Percentiles rank a stretch among this genome's conserved stretches.
These are phyloP conservation scores for Strigamia crassipes DNA, from an alignment of 2,888 invertebrate species.

Conservation along the genomic window DNA sequence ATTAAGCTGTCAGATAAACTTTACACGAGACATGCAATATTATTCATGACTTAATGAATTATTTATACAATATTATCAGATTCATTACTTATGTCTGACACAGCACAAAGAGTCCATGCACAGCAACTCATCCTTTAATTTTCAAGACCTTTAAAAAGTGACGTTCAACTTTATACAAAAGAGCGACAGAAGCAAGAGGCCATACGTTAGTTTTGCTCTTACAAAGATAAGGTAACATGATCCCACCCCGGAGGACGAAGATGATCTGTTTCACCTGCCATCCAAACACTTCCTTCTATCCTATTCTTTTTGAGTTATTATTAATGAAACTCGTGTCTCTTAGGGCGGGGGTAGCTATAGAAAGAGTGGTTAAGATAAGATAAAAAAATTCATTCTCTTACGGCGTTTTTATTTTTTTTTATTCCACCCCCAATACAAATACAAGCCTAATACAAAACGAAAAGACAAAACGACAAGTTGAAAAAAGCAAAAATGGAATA, in stretches of 20 bases:
- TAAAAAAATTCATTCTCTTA: conserved; percentile 13
- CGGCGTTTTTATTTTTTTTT: conserved; percentile 18
- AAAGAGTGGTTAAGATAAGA: conserved; percentile 27
- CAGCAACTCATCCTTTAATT: not conserved
- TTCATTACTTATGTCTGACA: not conserved
- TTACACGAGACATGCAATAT: not conserved
- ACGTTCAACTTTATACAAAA: not conserved
- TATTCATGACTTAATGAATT: not conserved
- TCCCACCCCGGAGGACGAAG: conserved; percentile 25
- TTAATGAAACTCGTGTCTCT: conserved; percentile 26
- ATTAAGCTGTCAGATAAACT: not conserved
- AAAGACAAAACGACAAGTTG: conserved; percentile 3
- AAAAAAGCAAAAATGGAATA: not conserved
- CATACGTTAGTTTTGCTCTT: conserved; percentile 27
- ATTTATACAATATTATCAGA: not conserved
- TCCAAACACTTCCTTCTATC: conserved; percentile 18
- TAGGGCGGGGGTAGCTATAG: conserved; percentile 11
- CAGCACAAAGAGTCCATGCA: not conserved
- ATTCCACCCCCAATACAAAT: not conserved
- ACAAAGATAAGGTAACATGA: conserved; percentile 17
- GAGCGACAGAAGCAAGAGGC: conserved; percentile 11
- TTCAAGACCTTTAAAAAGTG: not conserved
- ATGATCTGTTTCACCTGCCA: conserved; percentile 30
- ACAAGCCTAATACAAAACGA: not conserved
- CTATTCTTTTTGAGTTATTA: conserved; percentile 22